Base-by-base conservation (phyloP, 2,888 invertebrate genomes). In the Mechanitis messenoides region DNA sequence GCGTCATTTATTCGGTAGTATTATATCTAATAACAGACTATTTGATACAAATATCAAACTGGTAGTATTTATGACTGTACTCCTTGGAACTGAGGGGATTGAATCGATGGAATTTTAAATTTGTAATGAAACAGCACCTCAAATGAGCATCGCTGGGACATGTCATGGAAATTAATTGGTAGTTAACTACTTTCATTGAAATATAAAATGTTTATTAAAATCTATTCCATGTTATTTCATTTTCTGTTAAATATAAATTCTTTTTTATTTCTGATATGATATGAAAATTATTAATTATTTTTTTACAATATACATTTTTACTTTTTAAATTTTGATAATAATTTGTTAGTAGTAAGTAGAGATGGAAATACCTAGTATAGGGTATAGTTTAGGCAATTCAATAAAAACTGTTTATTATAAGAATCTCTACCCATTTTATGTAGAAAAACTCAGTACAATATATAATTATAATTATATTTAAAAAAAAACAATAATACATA, bases 81-180 rank as follows among this genome's bases (percentile, higher is more conserved):
- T 83, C 79, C 78, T 68, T 69, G 69, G 73, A 72, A 78, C 75
- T 76, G 74, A 76, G 75, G 80, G 74, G 77, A 65, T 76, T 73
- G 82, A 84, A 87, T 84, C 82, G 81, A 75, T 67, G 70, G 69
- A 60, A 71, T 75, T 77, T 78, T 87, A 78, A 83, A 89, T 87
- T 80, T 81, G 81, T 87, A 76, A 89, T 85, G 77, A 80, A 84
- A 84, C 86, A 82, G 85, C 90, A 85, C 89, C 86, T 90, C 82
- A 84, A 84, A 87, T 88, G 84, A 83, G 87, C 88, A 87, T 88
- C 78, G 74, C 71, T 65, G 61, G 68, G 67, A 69, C 72, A 73
- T 73, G 75, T 76, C 73, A 31, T 73, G 70, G 75, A 68, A 76
- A 75, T 73, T 79, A 80, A 84, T 81, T 74, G 76, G 63, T 64